phyloP scores from a whole-genome alignment of 2,797 vertebrate genomes.

The Myripristis murdjan region DNA sequence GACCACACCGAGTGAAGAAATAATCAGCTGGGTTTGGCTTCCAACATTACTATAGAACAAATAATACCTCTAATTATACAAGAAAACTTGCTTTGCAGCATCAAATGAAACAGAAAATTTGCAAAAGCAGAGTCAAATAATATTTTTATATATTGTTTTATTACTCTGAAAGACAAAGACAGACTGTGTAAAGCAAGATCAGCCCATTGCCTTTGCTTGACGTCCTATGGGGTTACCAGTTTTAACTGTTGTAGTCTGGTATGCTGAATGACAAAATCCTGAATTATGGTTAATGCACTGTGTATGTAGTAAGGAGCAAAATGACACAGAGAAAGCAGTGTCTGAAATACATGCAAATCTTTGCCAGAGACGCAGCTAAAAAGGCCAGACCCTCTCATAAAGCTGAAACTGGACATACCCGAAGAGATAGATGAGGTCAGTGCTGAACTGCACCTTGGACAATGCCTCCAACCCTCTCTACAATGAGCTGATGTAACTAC shows the following conservation, averaged over 20 bases:
- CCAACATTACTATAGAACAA: not conserved
- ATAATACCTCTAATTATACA: conserved; percentile 13
- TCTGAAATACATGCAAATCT: too few relatives aligned
- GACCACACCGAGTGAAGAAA: not conserved
- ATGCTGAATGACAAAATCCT: not conserved
- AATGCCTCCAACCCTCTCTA: too few relatives aligned
- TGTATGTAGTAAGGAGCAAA: not conserved
- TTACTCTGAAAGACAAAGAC: not conserved
- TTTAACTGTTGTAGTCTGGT: not conserved
- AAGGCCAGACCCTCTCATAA: not conserved
- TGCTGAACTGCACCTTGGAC: too few relatives aligned
- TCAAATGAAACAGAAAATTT: too few relatives aligned
- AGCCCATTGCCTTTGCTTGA: not conserved
- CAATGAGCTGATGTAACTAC: too few relatives aligned
- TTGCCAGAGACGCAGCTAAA: not conserved
- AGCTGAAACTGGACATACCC: too few relatives aligned
- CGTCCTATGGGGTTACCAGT: not conserved
- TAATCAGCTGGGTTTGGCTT: conserved; percentile 1
- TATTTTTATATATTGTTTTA: not conserved
- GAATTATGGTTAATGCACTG: not conserved
- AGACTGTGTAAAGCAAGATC: not conserved
- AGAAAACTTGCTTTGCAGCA: not conserved
- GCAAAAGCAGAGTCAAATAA: not conserved
- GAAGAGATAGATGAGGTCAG: too few relatives aligned
- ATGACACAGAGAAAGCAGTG: not conserved